Conservation (phyloP, 1,140 invertebrate genomes). For the Portunus trituberculatus region DNA sequence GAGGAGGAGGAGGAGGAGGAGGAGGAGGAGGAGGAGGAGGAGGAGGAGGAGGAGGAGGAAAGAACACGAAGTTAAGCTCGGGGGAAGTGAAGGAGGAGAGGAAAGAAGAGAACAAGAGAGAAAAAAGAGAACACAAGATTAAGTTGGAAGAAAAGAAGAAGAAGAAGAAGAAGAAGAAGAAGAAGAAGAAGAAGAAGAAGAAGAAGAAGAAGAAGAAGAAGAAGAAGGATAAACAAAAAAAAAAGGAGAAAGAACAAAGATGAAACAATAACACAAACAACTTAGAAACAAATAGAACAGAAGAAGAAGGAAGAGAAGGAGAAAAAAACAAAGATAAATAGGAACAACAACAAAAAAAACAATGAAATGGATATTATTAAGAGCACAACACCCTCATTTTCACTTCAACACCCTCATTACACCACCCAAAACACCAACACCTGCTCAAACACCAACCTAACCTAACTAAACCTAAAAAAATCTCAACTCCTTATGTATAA, state of each 20-base stretch:
- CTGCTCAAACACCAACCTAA: too few relatives aligned
- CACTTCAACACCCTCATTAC: too few relatives aligned
- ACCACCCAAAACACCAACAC: too few relatives aligned
- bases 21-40: too few relatives aligned
- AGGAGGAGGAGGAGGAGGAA: background rate
- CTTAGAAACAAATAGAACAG: too few relatives aligned
- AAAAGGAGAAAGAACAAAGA: background rate
- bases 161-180: background rate
- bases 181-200: too few relatives aligned
- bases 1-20: too few relatives aligned
- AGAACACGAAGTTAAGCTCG: too few relatives aligned
- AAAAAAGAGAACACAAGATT: background rate
- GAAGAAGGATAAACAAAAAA: background rate
- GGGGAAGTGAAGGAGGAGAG: background rate
- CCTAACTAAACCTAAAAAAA: too few relatives aligned
- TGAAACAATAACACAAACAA: too few relatives aligned
- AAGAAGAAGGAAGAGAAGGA: background rate
- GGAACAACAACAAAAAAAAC: background rate
- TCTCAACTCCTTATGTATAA: background rate
- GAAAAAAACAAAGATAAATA: background rate
- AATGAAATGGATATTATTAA: background rate
- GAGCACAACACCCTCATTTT: too few relatives aligned
- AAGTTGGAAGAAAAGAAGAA: background rate
- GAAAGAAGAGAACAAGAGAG: background rate
- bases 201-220: background rate